Conservation (phyloP, 2,797 vertebrate species). For the Urosaurus nigricauda region DNA sequence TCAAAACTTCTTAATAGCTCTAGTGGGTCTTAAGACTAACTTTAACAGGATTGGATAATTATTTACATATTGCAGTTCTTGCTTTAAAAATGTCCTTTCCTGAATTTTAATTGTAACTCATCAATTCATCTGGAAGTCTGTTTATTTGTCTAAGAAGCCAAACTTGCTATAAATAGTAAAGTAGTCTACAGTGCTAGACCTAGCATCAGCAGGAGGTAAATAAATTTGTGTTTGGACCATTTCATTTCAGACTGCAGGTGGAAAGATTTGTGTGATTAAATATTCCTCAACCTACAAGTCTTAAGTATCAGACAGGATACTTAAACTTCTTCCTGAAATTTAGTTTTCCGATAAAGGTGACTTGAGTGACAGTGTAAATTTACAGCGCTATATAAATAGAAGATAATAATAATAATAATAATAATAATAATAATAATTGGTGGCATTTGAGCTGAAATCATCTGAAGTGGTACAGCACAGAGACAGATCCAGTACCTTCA, state of each 20-base stretch:
- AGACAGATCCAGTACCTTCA: background rate
- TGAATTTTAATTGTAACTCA: background rate
- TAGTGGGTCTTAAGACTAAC: background rate
- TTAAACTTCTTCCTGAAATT: background rate
- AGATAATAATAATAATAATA: too few species aligned
- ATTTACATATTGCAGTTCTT: background rate
- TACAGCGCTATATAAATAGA: too few species aligned
- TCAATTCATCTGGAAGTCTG: background rate
- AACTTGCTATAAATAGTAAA: background rate
- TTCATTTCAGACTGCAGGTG: background rate
- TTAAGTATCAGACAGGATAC: background rate
- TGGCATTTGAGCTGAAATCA: background rate
- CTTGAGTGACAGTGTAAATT: background rate
- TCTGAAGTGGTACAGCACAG: background rate
- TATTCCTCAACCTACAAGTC: background rate
- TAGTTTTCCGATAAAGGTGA: background rate
- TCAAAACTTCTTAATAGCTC: too few species aligned
- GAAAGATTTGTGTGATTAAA: background rate
- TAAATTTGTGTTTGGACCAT: background rate
- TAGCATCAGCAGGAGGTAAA: background rate
- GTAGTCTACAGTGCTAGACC: background rate
- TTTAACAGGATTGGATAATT: background rate
- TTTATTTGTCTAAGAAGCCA: background rate
- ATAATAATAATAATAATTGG: too few species aligned
- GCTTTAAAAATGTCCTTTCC: background rate